These are phyloP conservation scores for Euthynnus affinis DNA, from an alignment of 2,797 vertebrate species.

Conservation along the genomic window DNA sequence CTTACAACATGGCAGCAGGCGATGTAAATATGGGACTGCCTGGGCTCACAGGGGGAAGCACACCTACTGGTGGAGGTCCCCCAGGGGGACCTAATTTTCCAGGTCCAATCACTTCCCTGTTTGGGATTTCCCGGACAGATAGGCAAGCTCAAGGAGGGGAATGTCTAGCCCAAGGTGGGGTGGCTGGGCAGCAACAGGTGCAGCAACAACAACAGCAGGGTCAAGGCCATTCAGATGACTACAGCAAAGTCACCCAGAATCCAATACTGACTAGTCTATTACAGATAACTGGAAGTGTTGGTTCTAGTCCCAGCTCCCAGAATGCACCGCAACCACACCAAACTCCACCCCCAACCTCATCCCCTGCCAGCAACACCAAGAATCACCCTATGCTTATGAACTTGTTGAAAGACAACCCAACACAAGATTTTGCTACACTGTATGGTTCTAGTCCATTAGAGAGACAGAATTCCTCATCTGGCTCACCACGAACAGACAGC, in stretches of 20 bases:
- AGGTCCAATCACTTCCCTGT: constrained; percentile 92
- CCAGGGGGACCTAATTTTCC: constrained; percentile 86
- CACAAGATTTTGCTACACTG: constrained; percentile 95
- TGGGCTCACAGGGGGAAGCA: constrained; percentile 87
- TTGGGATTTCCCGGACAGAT: constrained; percentile 88
- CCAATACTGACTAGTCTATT: constrained; percentile 98
- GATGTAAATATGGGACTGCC: constrained; percentile 90
- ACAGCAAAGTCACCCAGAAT: constrained; percentile 99
- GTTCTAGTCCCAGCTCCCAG: constrained; percentile 96
- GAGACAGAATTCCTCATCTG: constrained; percentile 96
- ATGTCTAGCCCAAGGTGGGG: constrained; percentile 74
- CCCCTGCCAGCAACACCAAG: constrained; percentile 98
- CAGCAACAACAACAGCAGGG: constrained; percentile 78
- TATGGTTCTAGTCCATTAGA: constrained; percentile 95
- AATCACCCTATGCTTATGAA: constrained; percentile 99
- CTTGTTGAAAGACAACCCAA: constrained; percentile 97
- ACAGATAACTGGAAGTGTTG: constrained; percentile 96
- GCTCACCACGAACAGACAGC: constrained; percentile 90
- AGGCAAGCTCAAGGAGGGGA: constrained; percentile 84
- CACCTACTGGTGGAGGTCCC: constrained; percentile 86
- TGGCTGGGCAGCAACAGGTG: constrained; percentile 78
- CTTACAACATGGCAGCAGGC: constrained; percentile 92
- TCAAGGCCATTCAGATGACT: constrained; percentile 93
- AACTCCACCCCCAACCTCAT: constrained; percentile 96
- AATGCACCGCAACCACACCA: constrained; percentile 90